Base-by-base conservation (phyloP, 2,888 invertebrate species). In the Tholera decimalis region DNA sequence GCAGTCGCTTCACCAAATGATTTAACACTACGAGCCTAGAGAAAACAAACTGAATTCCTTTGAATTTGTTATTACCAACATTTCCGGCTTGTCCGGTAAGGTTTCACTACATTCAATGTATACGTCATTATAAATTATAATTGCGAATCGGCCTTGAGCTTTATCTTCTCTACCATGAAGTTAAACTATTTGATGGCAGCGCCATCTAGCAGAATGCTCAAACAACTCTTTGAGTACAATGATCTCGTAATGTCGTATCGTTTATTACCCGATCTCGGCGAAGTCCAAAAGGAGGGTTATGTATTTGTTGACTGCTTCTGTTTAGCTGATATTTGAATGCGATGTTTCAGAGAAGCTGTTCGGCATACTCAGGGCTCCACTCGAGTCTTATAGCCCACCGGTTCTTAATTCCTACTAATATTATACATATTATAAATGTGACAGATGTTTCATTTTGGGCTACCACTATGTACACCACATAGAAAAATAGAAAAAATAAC, bases 91-190 rank as follows among this genome's bases (percentile, higher is more conserved):
- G 18, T 9, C 22, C 15, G 15, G 22, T 63, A 43, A 62, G 41
- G 26, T 70, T 66, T 74, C 41, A 46, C 35, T 70, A 64, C 22
- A 54, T 9, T 8, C 26, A 55, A 47, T 53, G 28, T 71, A n/a
- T 47, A 26, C n/a, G n/a, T n/a, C n/a, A n/a, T n/a, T 30, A 24
- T 51, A 47, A 53, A 51, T 33, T 30, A n/a, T 62, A 44, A 66
- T 58, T 54, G 43, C 37, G 35, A 35, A 22, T 41, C 37, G 50
- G 30, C 69, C 68, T 75, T 75, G 68, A 47, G 54, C 43, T 54
- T 49, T 54, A 65, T 43, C 73, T 49, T 54, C 13, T 49, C 47
- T 73, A 37, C 49, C 37, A 54, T 73, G 35, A 53, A 49, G 47
- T 51, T 43, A 22, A 41, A 49, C 13, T 41, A 33, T 33, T 39